A percentile compares a stretch with the other conserved stretches of the same genome.
Conservation (phyloP, 2,113 vertebrate species). For the Anolis sagrei region DNA sequence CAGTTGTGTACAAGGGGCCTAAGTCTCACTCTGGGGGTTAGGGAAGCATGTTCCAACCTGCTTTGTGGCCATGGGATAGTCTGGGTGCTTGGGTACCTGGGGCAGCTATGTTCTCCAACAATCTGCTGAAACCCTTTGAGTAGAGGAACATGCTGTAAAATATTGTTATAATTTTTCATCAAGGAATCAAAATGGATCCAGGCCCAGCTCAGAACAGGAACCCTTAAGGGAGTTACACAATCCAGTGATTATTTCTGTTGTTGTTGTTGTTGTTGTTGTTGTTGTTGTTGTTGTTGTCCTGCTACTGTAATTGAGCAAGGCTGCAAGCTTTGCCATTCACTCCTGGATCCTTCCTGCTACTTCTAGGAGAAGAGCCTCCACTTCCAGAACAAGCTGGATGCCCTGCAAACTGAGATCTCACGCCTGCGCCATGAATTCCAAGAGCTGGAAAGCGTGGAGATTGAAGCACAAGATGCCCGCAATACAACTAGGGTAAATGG, state of each 20-base stretch:
- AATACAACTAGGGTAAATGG: constrained; percentile 80
- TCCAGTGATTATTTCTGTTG: neutral
- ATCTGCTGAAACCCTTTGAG: no score
- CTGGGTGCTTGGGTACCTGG: no score
- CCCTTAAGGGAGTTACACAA: neutral
- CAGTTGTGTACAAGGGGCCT: no score
- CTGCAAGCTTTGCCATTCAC: neutral
- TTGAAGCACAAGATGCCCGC: constrained; percentile 75
- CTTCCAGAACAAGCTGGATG: constrained; percentile 79
- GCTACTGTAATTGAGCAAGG: neutral
- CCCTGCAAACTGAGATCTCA: constrained; percentile 80
- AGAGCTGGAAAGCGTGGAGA: constrained; percentile 78
- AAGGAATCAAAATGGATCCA: no score
- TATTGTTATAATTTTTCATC: no score
- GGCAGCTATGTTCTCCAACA: no score
- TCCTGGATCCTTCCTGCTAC: no score
- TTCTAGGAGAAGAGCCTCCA: constrained; percentile 84
- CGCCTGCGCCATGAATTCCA: constrained; percentile 76
- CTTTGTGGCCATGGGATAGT: no score
- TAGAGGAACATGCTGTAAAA: no score
- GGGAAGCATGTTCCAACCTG: no score
- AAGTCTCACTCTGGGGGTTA: no score
- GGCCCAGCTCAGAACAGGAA: neutral
- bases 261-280: neutral
- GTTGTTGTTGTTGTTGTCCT: neutral